phyloP scores from a whole-genome alignment of 2,113 vertebrate genomes.

The Brachyhypopomus occidentalis region DNA sequence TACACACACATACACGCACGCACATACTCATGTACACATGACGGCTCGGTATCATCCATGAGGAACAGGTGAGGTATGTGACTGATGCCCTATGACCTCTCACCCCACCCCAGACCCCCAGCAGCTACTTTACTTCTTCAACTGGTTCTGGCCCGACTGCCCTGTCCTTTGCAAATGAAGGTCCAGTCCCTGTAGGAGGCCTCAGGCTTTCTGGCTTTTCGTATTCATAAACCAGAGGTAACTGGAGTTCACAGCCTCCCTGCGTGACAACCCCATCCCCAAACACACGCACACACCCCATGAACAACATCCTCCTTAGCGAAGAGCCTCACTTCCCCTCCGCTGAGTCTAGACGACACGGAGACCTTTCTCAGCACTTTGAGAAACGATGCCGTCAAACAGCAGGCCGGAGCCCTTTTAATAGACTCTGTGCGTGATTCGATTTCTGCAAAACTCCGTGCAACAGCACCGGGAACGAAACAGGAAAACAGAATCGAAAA shows the following conservation, averaged over 20 bases:
- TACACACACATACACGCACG: no score
- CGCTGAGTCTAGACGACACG: slow-evolving; percentile 41
- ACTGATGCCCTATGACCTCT: no score
- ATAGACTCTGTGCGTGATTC: background rate
- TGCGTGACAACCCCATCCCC: slow-evolving; percentile 12
- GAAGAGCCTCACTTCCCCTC: slow-evolving; percentile 40
- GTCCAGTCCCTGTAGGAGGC: background rate
- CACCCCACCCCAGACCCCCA: background rate
- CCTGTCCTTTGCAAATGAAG: background rate
- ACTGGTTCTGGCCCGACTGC: background rate
- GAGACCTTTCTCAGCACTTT: slow-evolving; percentile 29
- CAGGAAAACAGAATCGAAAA: slow-evolving; percentile 9
- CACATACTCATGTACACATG: background rate
- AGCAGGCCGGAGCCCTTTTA: slow-evolving; percentile 17
- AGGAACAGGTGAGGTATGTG: no score
- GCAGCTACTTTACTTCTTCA: background rate
- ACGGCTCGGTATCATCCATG: no score
- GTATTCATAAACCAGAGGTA: slow-evolving; percentile 39
- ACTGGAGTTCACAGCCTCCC: slow-evolving; percentile 42
- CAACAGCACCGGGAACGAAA: background rate
- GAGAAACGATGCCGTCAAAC: slow-evolving; percentile 1
- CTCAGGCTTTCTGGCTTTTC: slow-evolving; percentile 12
- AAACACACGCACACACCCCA: no score
- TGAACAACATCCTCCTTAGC: slow-evolving; percentile 14
- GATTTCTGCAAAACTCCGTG: background rate